phyloP scores from a whole-genome alignment of 2,113 vertebrate genomes.

The Daboia siamensis region DNA sequence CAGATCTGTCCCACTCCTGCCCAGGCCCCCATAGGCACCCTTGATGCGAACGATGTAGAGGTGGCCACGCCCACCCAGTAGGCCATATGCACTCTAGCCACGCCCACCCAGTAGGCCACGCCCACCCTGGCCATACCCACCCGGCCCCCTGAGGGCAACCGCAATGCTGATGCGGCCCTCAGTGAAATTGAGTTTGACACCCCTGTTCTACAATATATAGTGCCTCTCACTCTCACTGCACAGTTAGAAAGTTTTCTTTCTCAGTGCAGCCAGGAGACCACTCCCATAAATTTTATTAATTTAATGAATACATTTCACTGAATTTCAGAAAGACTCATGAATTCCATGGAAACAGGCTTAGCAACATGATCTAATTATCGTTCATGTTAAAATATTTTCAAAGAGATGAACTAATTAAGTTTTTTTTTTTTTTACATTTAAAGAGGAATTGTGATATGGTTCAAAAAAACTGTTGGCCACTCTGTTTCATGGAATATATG shows the following conservation, averaged over 20 bases:
- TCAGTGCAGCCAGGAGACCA: not conserved
- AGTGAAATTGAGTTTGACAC: too few relatives aligned
- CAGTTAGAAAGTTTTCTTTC: not conserved
- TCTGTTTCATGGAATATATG: not conserved
- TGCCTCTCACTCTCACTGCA: not conserved
- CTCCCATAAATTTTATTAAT: not conserved
- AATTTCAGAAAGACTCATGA: not conserved
- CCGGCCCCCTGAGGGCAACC: too few relatives aligned
- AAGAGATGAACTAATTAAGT: not conserved
- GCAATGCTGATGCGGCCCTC: too few relatives aligned
- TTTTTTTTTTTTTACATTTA: not conserved
- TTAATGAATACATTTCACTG: not conserved
- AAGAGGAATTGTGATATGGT: not conserved
- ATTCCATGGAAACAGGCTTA: not conserved
- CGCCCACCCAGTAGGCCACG: too few relatives aligned
- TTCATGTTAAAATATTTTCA: not conserved
- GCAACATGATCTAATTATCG: not conserved
- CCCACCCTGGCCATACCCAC: too few relatives aligned
- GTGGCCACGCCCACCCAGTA: too few relatives aligned
- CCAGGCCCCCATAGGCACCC: too few relatives aligned
- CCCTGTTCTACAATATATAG: not conserved
- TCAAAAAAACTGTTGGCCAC: not conserved
- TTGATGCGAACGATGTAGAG: too few relatives aligned
- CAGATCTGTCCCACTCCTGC: too few relatives aligned
- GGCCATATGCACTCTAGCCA: too few relatives aligned